Base-by-base conservation (phyloP, 2,113 vertebrate genomes). In the Phalacrocorax carbo region DNA sequence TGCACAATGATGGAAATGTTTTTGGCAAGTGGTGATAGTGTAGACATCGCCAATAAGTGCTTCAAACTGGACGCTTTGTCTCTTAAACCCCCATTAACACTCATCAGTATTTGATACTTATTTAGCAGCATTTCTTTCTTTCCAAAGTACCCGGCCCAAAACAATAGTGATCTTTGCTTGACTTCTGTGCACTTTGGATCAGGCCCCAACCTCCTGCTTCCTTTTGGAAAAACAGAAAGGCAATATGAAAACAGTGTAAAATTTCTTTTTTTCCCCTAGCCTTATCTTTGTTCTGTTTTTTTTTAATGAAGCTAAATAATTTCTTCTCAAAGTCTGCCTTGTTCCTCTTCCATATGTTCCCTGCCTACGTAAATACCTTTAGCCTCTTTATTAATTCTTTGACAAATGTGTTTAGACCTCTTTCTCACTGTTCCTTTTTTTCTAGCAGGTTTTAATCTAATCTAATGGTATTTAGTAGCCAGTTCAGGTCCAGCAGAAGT, bases 321-420 rank as follows among this genome's bases (percentile, higher is more conserved):
- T 96, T 96, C 21, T 94, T 81, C 78, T 89, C 75, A 94, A 96
- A 97, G 88, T 95, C 94, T 97, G 86, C 85, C 90, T 98, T 97
- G 94, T 97, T 97, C 87, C 76, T 94, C 97, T 96, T 97, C 98
- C 97, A 97, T 98, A 98, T 98, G 97, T 96, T 98, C 94, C 94
- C 97, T 98, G 98, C 98, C 97, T 98, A 97, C 97, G 93, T 98
- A 98, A 98, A 98, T 98, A 98, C 98, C 97, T 98, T 98, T 97
- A 98, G 97, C 96, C 97, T 98, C 96, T 98, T 98, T 97, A 98
- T 98, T 97, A 97, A 96, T 97, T 98, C 91, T 93, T 94, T 96
- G 88, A 95, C 97, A 97, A 98, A 98, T 96, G 84, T 97, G 97
- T 96, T 97, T 90, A 94, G 83, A 96, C 97, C 96, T 98, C 96